These are phyloP conservation scores for Pseudolaguvia tuberculata DNA, from an alignment of 2,113 vertebrate genomes.

Conservation along the genomic window DNA sequence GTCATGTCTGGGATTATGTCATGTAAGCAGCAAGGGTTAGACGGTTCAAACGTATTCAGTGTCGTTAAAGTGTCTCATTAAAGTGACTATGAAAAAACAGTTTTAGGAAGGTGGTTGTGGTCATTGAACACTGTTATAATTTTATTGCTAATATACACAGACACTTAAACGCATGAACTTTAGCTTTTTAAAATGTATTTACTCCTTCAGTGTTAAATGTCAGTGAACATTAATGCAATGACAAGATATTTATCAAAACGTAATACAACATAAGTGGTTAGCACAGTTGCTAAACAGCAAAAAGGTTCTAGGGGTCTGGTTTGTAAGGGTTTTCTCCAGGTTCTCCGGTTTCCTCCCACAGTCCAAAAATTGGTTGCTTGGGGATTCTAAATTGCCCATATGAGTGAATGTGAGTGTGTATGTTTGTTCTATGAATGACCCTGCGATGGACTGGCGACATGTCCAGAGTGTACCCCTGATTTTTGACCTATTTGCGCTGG, in stretches of 20 bases:
- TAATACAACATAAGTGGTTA: no score
- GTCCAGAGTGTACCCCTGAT: no score
- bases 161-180: slow-evolving; percentile 39
- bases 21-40: no score
- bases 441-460: no score
- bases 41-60: background rate
- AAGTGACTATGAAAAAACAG: background rate
- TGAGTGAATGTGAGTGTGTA: no score
- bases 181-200: slow-evolving; percentile 38
- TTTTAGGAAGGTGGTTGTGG: background rate
- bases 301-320: no score
- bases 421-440: no score
- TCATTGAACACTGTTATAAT: background rate
- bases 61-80: background rate
- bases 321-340: background rate
- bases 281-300: no score
- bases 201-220: slow-evolving; percentile 44
- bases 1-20: background rate
- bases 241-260: slow-evolving; percentile 38
- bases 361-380: no score
- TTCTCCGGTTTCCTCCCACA: no score
- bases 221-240: slow-evolving; percentile 29
- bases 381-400: no score
- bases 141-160: background rate
- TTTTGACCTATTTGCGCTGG: no score